These are phyloP conservation scores for Lucilia cuprina DNA, from an alignment of 1,140 invertebrate genomes.

Conservation along the genomic window DNA sequence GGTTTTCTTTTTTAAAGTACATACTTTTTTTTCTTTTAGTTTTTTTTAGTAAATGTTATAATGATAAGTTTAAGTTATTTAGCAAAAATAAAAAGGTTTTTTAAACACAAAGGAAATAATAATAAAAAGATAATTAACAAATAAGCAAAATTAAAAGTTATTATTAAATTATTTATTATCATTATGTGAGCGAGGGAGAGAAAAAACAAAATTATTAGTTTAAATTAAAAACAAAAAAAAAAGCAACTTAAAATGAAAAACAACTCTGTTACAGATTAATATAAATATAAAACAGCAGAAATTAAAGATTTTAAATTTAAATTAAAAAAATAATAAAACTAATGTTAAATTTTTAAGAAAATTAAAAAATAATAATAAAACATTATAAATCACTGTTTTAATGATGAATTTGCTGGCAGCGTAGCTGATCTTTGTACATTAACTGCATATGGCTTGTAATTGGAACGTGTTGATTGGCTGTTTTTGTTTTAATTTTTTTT, in stretches of 20 bases:
- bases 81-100: neutral
- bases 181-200: neutral
- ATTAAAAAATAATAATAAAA: slow-evolving; percentile 18
- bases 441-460: slow-evolving; percentile 70
- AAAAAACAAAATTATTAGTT: slow-evolving; percentile 10
- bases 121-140: neutral
- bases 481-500: neutral
- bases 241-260: slow-evolving; percentile 17
- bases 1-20: neutral
- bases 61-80: neutral
- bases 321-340: slow-evolving; percentile 23
- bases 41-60: neutral
- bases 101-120: neutral
- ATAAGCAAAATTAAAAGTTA: neutral
- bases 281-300: slow-evolving; percentile 26
- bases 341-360: slow-evolving; percentile 18
- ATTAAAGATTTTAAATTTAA: neutral
- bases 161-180: neutral
- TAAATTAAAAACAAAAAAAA: slow-evolving; percentile 29
- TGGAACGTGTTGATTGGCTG: slow-evolving; percentile 73
- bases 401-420: slow-evolving; percentile 70
- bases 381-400: slow-evolving; percentile 49
- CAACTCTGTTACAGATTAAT: slow-evolving; percentile 23
- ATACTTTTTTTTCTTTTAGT: neutral
- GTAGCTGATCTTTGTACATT: slow-evolving; percentile 73